Percentiles rank a stretch among this genome's conserved stretches.
Evolutionary conservation across 2,888 invertebrate genomes (phyloP).

Genomic region (Eupithecia inturbata): DNA sequence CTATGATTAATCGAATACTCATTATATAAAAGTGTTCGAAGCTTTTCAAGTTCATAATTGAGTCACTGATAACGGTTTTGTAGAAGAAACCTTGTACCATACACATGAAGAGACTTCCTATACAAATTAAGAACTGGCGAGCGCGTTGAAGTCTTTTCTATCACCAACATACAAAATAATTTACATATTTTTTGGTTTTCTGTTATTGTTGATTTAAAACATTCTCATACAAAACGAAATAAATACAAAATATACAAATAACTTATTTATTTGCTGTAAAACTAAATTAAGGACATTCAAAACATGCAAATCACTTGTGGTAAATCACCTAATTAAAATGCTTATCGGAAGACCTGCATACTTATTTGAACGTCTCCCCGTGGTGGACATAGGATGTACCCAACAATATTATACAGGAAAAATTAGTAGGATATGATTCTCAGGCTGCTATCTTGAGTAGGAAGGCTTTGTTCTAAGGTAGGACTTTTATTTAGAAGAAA

Average conservation of each 20-base stretch:
- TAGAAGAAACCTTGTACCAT: neutral
- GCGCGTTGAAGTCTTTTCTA: neutral
- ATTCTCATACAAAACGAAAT: neutral
- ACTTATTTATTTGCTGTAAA: neutral
- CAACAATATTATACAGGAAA: neutral
- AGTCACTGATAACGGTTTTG: neutral
- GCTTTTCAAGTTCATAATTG: constrained; percentile 1
- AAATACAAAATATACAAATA: neutral
- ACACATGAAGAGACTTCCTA: neutral
- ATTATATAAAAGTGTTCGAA: neutral
- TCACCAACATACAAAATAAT: neutral
- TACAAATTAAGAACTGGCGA: neutral
- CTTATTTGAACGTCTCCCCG: neutral
- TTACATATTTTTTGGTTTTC: neutral
- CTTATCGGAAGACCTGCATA: neutral
- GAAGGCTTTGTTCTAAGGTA: no score
- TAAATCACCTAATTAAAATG: neutral
- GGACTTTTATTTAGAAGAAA: no score
- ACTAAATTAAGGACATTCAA: neutral
- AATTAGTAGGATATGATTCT: no score
- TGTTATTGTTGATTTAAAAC: neutral
- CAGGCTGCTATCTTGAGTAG: no score
- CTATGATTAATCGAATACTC: neutral
- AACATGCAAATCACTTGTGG: neutral
- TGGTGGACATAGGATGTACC: neutral